Base-by-base conservation (phyloP, 2,797 vertebrate genomes). In the Lithobates pipiens region DNA sequence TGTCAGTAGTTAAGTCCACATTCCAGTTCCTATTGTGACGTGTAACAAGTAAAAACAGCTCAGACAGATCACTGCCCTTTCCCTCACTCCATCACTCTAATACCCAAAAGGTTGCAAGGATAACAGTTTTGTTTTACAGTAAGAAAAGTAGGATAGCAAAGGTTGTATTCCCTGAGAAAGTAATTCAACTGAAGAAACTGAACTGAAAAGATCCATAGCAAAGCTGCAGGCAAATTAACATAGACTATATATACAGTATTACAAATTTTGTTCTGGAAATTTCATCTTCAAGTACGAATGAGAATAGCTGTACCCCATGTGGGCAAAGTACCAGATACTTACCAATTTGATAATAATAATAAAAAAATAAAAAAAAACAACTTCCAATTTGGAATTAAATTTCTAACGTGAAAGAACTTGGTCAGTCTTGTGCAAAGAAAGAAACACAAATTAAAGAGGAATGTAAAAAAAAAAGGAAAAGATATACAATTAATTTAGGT, bases 371-470 rank as follows among this genome's bases (percentile, higher is more conserved):
- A 23, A 61, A 61, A 61, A 15, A 46, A 89, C 90, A 90, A 95
- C 96, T 99, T 98, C 98, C 98, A 99, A 97, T 98, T 96, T 98
- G 98, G 97, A 99, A 99, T 95, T 93, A 94, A 94, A 92, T 92
- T 93, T 90, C 95, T 73, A 96, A 96, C 89, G 92, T 89, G 88
- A 73, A 88, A 86, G 88, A 54, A 84, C 82, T 63, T 80, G 21
- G 61, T 76, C 76, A 87, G 76, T 73, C 76, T 57, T 75, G 73
- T 69, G 76, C 63, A 72, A 67, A 29, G 10, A 72, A 44, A 39
- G 5, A 78, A 5, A 32, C 39, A 80, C 29, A 46, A 54, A 42
- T 0, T 7, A 32, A 67, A 76, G 42, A 75, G 81, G 72, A 83
- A 83, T 75, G 25, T 46, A 73, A 67, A 46, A 10, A n/a, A 18